phyloP scores from a whole-genome alignment of 2,797 vertebrate species.

The Discoglossus pictus region DNA sequence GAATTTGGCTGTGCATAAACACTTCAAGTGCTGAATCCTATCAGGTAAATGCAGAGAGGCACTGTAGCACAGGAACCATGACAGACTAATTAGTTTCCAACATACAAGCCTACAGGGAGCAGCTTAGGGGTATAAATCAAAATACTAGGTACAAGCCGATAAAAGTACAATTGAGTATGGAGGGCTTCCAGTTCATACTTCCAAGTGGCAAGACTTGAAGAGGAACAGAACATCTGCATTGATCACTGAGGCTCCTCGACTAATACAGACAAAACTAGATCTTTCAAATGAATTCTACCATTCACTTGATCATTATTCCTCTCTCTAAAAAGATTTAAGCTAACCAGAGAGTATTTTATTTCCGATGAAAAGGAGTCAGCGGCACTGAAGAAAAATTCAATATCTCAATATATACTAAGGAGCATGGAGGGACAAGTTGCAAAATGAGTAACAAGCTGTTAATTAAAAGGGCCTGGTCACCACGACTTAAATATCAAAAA shows the following conservation, averaged over 20 bases:
- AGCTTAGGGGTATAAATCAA: slow-evolving; percentile 29
- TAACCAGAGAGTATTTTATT: no score
- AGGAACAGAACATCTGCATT: neutral
- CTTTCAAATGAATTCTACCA: no score
- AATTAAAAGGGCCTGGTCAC: no score
- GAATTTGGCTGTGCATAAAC: slow-evolving; percentile 5
- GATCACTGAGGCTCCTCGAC: neutral
- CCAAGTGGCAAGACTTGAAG: neutral
- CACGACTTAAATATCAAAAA: no score
- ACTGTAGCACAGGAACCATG: slow-evolving; percentile 24
- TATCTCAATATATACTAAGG: no score
- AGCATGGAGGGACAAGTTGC: no score
- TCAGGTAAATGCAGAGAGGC: slow-evolving; percentile 40
- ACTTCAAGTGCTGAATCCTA: slow-evolving; percentile 27
- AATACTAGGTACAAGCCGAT: neutral
- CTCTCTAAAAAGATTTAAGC: no score
- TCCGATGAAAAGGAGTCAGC: no score
- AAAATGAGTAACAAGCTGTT: no score
- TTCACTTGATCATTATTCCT: no score
- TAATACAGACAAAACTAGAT: no score
- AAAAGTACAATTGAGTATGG: neutral
- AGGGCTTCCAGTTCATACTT: neutral
- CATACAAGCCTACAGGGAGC: slow-evolving; percentile 19
- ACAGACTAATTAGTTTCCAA: slow-evolving; percentile 45
- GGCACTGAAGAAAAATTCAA: no score